phyloP scores from a whole-genome alignment of 1,140 invertebrate genomes.

The Prorops nasuta region DNA sequence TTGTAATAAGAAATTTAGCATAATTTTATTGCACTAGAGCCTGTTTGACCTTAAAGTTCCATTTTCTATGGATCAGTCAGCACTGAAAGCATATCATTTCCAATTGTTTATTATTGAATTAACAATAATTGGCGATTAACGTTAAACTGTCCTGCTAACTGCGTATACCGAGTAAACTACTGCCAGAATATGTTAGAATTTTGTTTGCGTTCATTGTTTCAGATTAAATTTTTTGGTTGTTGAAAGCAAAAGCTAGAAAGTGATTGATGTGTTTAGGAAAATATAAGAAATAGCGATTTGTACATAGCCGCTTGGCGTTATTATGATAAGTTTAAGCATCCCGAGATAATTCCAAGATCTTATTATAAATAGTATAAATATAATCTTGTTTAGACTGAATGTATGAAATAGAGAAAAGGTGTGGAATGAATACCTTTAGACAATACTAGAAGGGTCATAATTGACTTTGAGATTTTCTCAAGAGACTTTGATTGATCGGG shows the following conservation, averaged over 20 bases:
- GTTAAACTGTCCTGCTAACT: too few relatives aligned
- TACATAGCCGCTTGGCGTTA: conserved; percentile 25
- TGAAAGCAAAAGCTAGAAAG: not conserved
- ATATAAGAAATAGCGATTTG: conserved; percentile 15
- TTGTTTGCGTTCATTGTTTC: conserved; percentile 7
- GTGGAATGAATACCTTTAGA: conserved; percentile 37
- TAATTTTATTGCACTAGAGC: too few relatives aligned
- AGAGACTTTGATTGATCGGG: too few relatives aligned
- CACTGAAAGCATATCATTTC: too few relatives aligned
- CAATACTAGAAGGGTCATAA: conserved; percentile 42
- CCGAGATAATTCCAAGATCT: conserved; percentile 21
- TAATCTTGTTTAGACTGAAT: conserved; percentile 38
- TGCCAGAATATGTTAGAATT: conserved; percentile 21
- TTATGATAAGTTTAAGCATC: conserved; percentile 6
- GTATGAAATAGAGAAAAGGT: conserved; percentile 16
- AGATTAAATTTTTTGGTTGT: too few relatives aligned
- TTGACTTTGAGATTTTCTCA: conserved; percentile 1
- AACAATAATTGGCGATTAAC: too few relatives aligned
- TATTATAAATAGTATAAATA: conserved; percentile 32
- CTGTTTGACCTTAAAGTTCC: too few relatives aligned
- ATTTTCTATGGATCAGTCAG: too few relatives aligned
- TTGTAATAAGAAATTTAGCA: too few relatives aligned
- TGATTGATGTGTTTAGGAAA: not conserved
- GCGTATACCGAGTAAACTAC: too few relatives aligned
- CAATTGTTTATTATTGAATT: too few relatives aligned